Evolutionary conservation across 2,113 vertebrate species (phyloP).

Genomic region (Daphoenositta chrysoptera): DNA sequence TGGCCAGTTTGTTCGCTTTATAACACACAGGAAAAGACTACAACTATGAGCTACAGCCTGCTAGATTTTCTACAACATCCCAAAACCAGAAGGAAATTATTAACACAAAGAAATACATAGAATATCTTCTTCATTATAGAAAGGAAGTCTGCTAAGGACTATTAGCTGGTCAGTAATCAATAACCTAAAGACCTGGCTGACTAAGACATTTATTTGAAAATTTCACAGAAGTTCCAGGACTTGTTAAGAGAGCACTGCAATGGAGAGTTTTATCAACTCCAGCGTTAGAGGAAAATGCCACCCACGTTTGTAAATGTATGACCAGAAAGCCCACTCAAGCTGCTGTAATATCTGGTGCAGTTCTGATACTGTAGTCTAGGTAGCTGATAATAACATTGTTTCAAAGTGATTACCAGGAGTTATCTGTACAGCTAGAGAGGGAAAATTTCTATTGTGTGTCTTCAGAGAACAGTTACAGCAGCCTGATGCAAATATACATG

Average conservation of each 20-base stretch:
- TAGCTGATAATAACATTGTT: not conserved
- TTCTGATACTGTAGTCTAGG: not conserved
- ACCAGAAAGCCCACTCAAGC: not conserved
- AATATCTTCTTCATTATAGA: not conserved
- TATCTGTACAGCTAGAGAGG: not conserved
- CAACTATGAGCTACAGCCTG: not conserved
- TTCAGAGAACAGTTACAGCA: not conserved
- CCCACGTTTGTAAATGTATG: not conserved
- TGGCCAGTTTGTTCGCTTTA: not conserved
- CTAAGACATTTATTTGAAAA: not conserved
- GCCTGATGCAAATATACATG: not conserved
- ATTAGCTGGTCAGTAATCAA: not conserved
- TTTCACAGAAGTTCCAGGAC: not conserved
- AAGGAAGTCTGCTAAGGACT: not conserved
- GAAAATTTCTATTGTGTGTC: not conserved
- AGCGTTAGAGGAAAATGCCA: not conserved
- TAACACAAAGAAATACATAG: not conserved
- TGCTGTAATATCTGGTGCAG: not conserved
- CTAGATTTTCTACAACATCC: not conserved
- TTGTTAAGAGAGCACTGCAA: not conserved
- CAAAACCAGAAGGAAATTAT: not conserved
- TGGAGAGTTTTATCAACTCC: not conserved
- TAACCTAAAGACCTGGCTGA: not conserved
- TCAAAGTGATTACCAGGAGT: not conserved
- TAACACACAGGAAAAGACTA: not conserved